Evolutionary conservation across 2,797 vertebrate genomes (phyloP).

Genomic region (Brachymystax lenok): DNA sequence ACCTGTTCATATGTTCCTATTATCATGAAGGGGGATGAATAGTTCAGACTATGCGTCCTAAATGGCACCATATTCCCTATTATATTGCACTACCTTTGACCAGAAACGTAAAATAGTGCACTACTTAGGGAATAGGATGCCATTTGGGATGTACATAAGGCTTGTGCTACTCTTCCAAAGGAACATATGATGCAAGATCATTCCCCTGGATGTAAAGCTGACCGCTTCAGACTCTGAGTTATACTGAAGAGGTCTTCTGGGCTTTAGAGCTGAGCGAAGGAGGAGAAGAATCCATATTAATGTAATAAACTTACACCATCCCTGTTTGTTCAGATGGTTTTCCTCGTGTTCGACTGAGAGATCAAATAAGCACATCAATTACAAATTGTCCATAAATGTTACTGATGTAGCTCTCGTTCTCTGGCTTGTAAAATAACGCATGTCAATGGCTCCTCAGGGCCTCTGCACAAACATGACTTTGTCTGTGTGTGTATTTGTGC

Average conservation of each 20-base stretch:
- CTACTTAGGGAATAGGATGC: background rate
- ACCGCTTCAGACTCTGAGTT: conserved; percentile 65
- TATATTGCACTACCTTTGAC: background rate
- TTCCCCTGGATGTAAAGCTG: conserved; percentile 53
- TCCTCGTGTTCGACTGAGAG: conserved; percentile 64
- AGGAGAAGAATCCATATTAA: conserved; percentile 68
- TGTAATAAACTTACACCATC: conserved; percentile 71
- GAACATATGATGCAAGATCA: conserved; percentile 59
- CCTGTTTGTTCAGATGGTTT: conserved; percentile 82
- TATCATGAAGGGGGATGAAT: background rate
- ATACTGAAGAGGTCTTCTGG: conserved; percentile 66
- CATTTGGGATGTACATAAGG: background rate
- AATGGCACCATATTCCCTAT: background rate
- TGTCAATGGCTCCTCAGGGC: conserved; percentile 69
- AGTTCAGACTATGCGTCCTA: background rate
- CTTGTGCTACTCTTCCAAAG: conserved; percentile 37
- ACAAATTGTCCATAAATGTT: conserved; percentile 76
- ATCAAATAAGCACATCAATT: conserved; percentile 77
- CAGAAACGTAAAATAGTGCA: background rate
- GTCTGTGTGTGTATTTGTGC: conserved; percentile 23
- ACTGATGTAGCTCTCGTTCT: conserved; percentile 72
- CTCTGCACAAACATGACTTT: conserved; percentile 66
- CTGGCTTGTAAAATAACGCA: conserved; percentile 73
- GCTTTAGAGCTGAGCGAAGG: conserved; percentile 41
- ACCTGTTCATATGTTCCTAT: conserved; percentile 1